These are phyloP conservation scores for Galleria mellonella DNA, from an alignment of 1,140 invertebrate species.

Conservation along the genomic window DNA sequence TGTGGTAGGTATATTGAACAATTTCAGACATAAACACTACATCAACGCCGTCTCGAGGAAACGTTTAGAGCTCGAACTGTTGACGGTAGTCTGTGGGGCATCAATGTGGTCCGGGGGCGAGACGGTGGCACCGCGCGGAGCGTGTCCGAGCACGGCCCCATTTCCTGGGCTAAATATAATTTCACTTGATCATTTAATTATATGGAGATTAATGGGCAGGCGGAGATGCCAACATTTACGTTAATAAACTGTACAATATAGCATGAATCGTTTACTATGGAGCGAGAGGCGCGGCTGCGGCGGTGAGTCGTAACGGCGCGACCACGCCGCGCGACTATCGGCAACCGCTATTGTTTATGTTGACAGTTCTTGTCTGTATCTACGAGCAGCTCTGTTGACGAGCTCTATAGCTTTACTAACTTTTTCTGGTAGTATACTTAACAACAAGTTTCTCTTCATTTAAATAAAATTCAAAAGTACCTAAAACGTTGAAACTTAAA, in stretches of 20 bases:
- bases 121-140: conserved; percentile 31
- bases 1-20: background rate
- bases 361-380: conserved; percentile 4
- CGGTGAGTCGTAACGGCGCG: too few relatives aligned
- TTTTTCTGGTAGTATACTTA: too few relatives aligned
- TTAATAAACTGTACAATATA: conserved; percentile 61
- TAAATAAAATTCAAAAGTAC: too few relatives aligned
- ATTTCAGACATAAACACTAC: background rate
- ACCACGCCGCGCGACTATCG: too few relatives aligned
- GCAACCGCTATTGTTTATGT: conserved; percentile 24
- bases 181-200: conserved; percentile 72
- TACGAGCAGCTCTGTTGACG: too few relatives aligned
- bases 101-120: conserved; percentile 32
- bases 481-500: too few relatives aligned
- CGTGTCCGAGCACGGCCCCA: conserved; percentile 35
- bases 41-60: conserved; percentile 1
- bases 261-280: conserved; percentile 45
- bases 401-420: too few relatives aligned
- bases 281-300: background rate
- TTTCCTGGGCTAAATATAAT: conserved; percentile 68
- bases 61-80: conserved; percentile 8
- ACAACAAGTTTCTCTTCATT: too few relatives aligned
- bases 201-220: conserved; percentile 67
- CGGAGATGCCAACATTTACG: conserved; percentile 57
- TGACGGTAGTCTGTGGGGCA: conserved; percentile 13